Conservation (phyloP, 2,888 invertebrate species). For the Hetaerina titia region DNA sequence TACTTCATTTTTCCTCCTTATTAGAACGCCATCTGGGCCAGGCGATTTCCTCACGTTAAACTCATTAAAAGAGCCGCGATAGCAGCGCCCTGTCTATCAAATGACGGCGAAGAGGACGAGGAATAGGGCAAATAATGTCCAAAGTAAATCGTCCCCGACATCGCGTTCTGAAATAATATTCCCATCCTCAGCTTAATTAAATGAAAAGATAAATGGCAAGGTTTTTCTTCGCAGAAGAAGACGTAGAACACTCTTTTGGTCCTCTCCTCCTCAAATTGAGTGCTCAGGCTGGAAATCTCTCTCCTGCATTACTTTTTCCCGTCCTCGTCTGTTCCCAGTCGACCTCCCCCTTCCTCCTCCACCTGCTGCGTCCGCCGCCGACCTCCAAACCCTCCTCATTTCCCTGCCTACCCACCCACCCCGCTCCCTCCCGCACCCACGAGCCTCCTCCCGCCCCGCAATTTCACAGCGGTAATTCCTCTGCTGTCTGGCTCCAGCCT, state of each 20-base stretch:
- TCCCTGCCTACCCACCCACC: not conserved
- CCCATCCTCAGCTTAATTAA: not conserved
- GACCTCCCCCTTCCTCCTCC: not conserved
- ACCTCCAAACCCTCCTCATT: too few relatives aligned
- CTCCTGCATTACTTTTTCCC: not conserved
- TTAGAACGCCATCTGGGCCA: too few relatives aligned
- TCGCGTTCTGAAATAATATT: not conserved
- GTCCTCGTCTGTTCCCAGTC: not conserved
- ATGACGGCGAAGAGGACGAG: too few relatives aligned
- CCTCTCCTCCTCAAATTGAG: not conserved
- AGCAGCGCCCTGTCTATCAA: too few relatives aligned
- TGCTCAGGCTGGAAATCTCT: not conserved
- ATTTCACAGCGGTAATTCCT: slow-evolving; percentile 35
- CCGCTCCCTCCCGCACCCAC: not conserved
- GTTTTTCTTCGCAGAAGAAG: not conserved
- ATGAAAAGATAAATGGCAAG: not conserved
- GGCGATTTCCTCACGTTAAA: too few relatives aligned
- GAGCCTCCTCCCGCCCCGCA: not conserved
- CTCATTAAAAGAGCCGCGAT: too few relatives aligned
- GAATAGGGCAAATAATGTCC: not conserved
- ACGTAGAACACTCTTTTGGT: not conserved
- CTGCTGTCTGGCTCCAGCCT: not conserved
- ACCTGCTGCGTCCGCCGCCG: too few relatives aligned
- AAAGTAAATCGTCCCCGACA: not conserved
- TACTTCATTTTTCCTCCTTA: too few relatives aligned